Evolutionary conservation across 2,113 vertebrate genomes (phyloP).

Genomic region (Tragelaphus strepsiceros): DNA sequence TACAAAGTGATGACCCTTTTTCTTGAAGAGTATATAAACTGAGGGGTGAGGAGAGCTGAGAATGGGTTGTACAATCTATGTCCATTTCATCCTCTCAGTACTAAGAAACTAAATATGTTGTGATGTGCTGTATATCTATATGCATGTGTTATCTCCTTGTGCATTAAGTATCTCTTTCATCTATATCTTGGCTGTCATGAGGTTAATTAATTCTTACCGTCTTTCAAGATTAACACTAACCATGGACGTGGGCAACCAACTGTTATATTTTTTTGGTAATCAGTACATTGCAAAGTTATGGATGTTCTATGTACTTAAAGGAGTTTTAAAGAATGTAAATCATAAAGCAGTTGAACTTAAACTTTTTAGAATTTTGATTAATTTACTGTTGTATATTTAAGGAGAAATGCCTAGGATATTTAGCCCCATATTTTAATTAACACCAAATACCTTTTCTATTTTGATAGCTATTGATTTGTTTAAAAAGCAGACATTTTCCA

Average conservation of each 20-base stretch:
- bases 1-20: background rate
- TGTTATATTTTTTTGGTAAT: background rate
- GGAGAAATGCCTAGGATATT: background rate
- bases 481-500: background rate
- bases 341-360: background rate
- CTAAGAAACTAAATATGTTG: background rate
- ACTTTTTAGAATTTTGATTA: background rate
- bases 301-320: background rate
- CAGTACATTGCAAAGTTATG: background rate
- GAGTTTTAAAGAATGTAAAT: background rate
- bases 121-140: background rate
- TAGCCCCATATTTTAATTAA: background rate
- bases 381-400: background rate
- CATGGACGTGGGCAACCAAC: background rate
- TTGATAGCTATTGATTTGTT: background rate
- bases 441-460: background rate
- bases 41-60: background rate
- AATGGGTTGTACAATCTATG: background rate
- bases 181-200: background rate
- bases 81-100: background rate
- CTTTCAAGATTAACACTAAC: background rate
- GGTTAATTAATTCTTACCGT: background rate
- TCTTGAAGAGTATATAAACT: background rate
- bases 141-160: background rate
- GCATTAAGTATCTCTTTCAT: background rate